Percentiles rank a stretch among this genome's conserved stretches.
Evolutionary conservation across 2,888 invertebrate genomes (phyloP).

Genomic region (Plebejus anna): DNA sequence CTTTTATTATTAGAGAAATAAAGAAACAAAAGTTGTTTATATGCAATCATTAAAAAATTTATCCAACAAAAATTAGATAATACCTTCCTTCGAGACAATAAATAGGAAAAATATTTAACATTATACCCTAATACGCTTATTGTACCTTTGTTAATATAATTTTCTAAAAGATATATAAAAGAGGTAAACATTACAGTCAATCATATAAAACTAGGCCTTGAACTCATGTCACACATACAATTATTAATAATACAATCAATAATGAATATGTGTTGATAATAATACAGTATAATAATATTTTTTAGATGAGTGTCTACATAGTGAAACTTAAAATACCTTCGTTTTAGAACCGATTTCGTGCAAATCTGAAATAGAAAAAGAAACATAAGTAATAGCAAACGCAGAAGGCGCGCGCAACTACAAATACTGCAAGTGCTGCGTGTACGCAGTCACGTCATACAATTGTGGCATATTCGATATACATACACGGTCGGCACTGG

Average conservation of each 20-base stretch:
- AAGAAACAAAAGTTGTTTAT: too few species aligned
- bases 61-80: too few species aligned
- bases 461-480: neutral
- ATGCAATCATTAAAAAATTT: too few species aligned
- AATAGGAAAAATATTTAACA: too few species aligned
- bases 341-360: neutral
- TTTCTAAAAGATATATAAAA: slow-evolving; percentile 20
- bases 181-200: slow-evolving; percentile 30
- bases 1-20: neutral
- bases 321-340: slow-evolving; percentile 37
- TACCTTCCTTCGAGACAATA: too few species aligned
- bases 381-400: neutral
- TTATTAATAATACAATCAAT: slow-evolving; percentile 47
- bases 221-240: slow-evolving; percentile 37
- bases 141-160: neutral
- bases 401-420: neutral
- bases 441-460: neutral
- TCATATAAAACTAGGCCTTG: slow-evolving; percentile 48
- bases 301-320: slow-evolving; percentile 38
- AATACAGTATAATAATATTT: slow-evolving; percentile 36
- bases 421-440: neutral
- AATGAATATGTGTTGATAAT: slow-evolving; percentile 49
- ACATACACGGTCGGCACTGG: neutral
- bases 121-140: neutral
- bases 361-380: slow-evolving; percentile 1